Conservation (phyloP, 2,113 vertebrate genomes). For the Siniperca knerii region DNA sequence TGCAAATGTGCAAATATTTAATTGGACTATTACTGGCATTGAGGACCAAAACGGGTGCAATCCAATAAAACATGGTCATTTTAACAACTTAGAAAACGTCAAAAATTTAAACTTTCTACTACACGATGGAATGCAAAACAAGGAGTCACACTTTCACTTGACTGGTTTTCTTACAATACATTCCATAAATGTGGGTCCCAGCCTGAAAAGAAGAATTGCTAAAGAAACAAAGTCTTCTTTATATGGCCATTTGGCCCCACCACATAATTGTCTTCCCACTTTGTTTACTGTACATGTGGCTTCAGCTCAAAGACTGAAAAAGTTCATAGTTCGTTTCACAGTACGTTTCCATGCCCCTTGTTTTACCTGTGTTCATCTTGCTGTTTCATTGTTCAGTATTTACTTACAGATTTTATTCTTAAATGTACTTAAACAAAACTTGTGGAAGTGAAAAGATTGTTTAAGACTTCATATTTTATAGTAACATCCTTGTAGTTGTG, state of each 20-base stretch:
- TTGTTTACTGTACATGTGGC: constrained; percentile 36
- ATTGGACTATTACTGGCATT: not conserved
- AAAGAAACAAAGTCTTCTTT: constrained; percentile 25
- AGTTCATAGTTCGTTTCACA: not conserved
- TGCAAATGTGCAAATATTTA: too few species aligned
- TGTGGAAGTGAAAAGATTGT: not conserved
- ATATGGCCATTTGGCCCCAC: not conserved
- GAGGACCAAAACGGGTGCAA: not conserved
- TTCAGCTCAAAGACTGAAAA: constrained; percentile 23
- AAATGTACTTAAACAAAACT: not conserved
- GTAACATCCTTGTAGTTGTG: not conserved
- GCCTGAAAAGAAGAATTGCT: constrained; percentile 20
- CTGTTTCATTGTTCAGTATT: not conserved
- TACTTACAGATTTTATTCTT: not conserved
- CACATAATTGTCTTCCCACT: constrained; percentile 14
- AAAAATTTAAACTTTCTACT: not conserved
- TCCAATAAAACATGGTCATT: not conserved
- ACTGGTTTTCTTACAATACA: not conserved
- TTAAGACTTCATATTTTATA: not conserved
- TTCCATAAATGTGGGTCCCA: constrained; percentile 1
- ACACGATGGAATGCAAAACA: not conserved
- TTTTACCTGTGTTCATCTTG: constrained; percentile 17
- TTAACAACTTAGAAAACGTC: not conserved
- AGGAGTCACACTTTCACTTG: not conserved
- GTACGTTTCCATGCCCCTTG: constrained; percentile 20